Conservation (phyloP, 2,888 invertebrate species). For the Rotaria macrura region DNA sequence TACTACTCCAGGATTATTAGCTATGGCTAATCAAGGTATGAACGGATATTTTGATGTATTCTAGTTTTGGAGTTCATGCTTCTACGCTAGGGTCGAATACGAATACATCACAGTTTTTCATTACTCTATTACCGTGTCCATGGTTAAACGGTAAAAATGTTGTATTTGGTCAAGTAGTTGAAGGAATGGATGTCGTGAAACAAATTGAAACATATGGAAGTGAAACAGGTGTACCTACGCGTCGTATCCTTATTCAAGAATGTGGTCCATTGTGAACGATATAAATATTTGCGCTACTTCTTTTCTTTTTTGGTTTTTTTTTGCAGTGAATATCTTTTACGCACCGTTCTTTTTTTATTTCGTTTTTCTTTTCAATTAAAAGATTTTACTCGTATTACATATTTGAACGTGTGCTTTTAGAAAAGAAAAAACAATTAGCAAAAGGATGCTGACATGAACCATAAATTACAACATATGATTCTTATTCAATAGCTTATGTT, state of each 20-base stretch:
- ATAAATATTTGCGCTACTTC: neutral
- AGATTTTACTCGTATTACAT: neutral
- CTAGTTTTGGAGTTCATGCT: neutral
- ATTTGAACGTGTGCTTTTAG: neutral
- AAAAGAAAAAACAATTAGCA: neutral
- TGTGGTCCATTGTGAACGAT: neutral
- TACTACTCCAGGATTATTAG: conserved; percentile 30
- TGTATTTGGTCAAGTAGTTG: conserved; percentile 9
- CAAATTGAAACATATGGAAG: conserved; percentile 9
- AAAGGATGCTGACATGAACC: neutral
- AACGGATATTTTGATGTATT: neutral
- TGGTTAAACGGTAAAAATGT: conserved; percentile 41
- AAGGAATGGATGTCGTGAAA: neutral
- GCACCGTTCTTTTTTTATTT: neutral
- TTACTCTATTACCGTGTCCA: conserved; percentile 29
- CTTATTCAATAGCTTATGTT: neutral
- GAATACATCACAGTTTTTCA: conserved; percentile 33
- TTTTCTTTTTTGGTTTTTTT: neutral
- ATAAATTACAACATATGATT: neutral
- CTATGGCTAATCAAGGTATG: conserved; percentile 34
- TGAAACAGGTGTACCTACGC: neutral
- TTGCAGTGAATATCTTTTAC: neutral
- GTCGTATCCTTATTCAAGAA: neutral
- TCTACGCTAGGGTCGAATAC: conserved; percentile 25
- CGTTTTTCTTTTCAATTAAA: neutral